Conservation (phyloP, 1,140 invertebrate species). For the Drosophila trapezifrons region DNA sequence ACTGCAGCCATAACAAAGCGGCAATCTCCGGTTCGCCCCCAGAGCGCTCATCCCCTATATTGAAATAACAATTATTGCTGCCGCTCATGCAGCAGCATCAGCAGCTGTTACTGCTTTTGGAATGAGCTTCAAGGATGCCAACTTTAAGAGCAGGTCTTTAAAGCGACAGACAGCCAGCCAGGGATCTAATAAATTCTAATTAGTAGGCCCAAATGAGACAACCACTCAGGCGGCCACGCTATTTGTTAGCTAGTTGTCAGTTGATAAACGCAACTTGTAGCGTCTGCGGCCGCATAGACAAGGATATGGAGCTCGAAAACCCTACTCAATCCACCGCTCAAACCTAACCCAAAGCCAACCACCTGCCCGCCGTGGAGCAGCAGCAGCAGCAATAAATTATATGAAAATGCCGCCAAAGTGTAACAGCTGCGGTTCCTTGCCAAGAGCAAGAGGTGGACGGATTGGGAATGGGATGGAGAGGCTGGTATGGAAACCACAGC, state of each 20-base stretch:
- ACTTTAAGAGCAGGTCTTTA: conserved; percentile 41
- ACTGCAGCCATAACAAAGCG: conserved; percentile 55
- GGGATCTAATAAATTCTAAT: conserved; percentile 73
- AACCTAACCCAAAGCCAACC: conserved; percentile 20
- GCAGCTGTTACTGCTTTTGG: conserved; percentile 4
- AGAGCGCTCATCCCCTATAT: not conserved
- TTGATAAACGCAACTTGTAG: conserved; percentile 79
- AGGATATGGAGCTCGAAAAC: conserved; percentile 34
- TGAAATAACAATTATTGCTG: conserved; percentile 55
- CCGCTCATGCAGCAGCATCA: conserved; percentile 13
- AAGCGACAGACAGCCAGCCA: conserved; percentile 17
- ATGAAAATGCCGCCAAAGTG: conserved; percentile 80
- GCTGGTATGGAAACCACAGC: conserved; percentile 32
- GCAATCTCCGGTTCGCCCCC: conserved; percentile 29
- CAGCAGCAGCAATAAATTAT: conserved; percentile 71
- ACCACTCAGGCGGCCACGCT: conserved; percentile 30
- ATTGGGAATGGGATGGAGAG: not conserved
- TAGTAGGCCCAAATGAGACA: conserved; percentile 63
- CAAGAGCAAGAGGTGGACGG: conserved; percentile 27
- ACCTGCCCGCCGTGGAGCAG: conserved; percentile 37
- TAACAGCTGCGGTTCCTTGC: conserved; percentile 73
- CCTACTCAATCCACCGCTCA: conserved; percentile 38
- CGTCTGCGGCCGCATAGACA: conserved; percentile 58
- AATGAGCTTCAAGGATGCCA: conserved; percentile 3
- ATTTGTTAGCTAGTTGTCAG: conserved; percentile 73